Evolutionary conservation across 2,797 vertebrate species (phyloP).

Genomic region (Lithobates sylvaticus): DNA sequence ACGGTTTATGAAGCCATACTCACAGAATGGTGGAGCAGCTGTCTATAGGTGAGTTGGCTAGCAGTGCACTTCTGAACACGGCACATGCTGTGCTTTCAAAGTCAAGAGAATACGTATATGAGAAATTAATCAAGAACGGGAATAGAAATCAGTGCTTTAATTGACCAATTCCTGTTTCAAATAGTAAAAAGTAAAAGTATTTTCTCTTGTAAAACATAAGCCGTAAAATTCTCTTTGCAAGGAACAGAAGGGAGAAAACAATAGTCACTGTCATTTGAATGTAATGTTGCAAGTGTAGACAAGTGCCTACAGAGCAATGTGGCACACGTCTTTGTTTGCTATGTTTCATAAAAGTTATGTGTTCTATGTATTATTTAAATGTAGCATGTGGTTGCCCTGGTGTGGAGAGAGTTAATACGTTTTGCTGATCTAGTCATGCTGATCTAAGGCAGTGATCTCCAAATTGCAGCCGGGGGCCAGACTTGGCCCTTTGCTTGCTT

Average conservation of each 20-base stretch:
- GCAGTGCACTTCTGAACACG: conserved; percentile 16
- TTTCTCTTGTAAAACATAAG: conserved; percentile 21
- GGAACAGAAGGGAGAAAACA: neutral
- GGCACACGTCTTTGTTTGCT: too few relatives aligned
- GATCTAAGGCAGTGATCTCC: too few relatives aligned
- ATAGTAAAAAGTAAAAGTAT: neutral
- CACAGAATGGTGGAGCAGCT: conserved; percentile 37
- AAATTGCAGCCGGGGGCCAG: too few relatives aligned
- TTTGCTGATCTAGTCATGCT: too few relatives aligned
- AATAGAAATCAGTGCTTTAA: conserved; percentile 22
- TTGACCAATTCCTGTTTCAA: neutral
- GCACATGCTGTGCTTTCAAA: neutral
- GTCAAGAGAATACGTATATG: neutral
- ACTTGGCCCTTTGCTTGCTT: too few relatives aligned
- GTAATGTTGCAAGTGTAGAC: too few relatives aligned
- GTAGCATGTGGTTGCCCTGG: too few relatives aligned
- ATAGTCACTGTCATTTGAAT: neutral
- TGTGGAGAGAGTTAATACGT: too few relatives aligned
- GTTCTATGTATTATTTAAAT: too few relatives aligned
- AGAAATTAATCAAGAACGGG: neutral
- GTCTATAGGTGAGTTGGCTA: conserved; percentile 39
- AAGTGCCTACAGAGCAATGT: too few relatives aligned
- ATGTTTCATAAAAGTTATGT: too few relatives aligned
- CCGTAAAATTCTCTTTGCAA: neutral
- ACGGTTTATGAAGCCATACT: neutral